phyloP scores from a whole-genome alignment of 2,888 invertebrate species.

The Cyaniris semiargus region DNA sequence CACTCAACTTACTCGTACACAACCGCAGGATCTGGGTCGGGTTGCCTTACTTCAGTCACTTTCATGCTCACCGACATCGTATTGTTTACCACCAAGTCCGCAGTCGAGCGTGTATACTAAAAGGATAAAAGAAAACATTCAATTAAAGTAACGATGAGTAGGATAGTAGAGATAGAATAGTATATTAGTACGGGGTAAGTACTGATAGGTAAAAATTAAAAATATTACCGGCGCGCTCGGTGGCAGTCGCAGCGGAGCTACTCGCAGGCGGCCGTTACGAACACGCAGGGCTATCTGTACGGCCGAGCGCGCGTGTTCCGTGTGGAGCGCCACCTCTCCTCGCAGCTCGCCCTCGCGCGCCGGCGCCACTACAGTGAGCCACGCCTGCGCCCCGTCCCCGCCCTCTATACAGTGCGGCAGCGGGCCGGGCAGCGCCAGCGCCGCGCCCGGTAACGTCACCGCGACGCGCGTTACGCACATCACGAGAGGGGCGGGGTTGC shows the following conservation, averaged over 20 bases:
- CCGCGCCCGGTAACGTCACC: constrained; percentile 49
- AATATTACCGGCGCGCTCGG: constrained; percentile 52
- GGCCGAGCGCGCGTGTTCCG: constrained; percentile 39
- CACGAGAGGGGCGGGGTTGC: constrained; percentile 55
- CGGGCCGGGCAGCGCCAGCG: constrained; percentile 47
- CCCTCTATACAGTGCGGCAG: constrained; percentile 37
- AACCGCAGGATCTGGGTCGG: not conserved
- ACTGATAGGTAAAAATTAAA: not conserved
- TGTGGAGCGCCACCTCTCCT: constrained; percentile 46
- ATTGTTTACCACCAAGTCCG: constrained; percentile 89
- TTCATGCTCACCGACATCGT: constrained; percentile 90
- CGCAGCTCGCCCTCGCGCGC: constrained; percentile 48
- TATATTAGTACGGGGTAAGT: too few species aligned
- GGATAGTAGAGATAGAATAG: too few species aligned
- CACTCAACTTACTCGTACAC: constrained; percentile 28
- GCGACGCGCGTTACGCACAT: constrained; percentile 50
- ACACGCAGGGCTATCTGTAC: constrained; percentile 39
- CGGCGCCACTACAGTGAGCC: constrained; percentile 53
- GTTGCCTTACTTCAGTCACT: constrained; percentile 83
- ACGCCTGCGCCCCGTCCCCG: constrained; percentile 42
- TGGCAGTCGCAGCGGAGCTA: constrained; percentile 41
- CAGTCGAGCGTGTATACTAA: constrained; percentile 71
- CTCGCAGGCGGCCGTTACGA: constrained; percentile 44
- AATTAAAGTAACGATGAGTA: not conserved
- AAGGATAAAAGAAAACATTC: constrained; percentile 30